Percentiles rank a stretch among this genome's conserved stretches.
Conservation (phyloP, 1,140 invertebrate genomes). For the Branchinecta lindahli region DNA sequence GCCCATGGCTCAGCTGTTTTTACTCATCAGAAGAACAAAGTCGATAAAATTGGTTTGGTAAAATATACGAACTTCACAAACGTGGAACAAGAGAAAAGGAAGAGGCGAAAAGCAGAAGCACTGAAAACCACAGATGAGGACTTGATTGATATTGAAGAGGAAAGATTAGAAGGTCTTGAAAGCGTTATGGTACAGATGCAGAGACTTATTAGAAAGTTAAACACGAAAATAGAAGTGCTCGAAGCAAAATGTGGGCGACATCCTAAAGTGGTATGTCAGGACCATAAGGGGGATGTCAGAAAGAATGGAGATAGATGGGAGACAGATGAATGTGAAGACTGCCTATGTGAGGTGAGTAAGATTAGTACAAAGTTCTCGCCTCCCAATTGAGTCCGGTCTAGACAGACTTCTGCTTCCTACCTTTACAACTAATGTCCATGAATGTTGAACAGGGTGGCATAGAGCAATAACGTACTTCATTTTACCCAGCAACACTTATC, state of each 20-base stretch:
- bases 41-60: neutral
- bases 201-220: slow-evolving; percentile 38
- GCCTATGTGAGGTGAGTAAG: slow-evolving; percentile 34
- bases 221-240: slow-evolving; percentile 29
- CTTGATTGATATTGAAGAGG: slow-evolving; percentile 30
- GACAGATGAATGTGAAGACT: slow-evolving; percentile 37
- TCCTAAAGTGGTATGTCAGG: slow-evolving; percentile 29
- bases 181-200: slow-evolving; percentile 37
- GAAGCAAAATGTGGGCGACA: slow-evolving; percentile 32
- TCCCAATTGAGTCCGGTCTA: too few species aligned
- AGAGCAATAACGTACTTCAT: too few species aligned
- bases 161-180: slow-evolving; percentile 41
- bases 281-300: slow-evolving; percentile 31
- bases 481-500: too few species aligned
- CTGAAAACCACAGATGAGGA: neutral
- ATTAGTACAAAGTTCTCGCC: too few species aligned
- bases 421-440: neutral
- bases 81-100: neutral
- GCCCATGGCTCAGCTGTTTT: slow-evolving; percentile 12
- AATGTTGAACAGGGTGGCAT: neutral
- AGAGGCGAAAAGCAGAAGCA: neutral
- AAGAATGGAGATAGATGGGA: slow-evolving; percentile 37
- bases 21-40: slow-evolving; percentile 24
- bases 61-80: neutral
- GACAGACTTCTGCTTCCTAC: neutral